Evolutionary conservation across 1,140 invertebrate genomes (phyloP).

Genomic region (Bombyx mandarina): DNA sequence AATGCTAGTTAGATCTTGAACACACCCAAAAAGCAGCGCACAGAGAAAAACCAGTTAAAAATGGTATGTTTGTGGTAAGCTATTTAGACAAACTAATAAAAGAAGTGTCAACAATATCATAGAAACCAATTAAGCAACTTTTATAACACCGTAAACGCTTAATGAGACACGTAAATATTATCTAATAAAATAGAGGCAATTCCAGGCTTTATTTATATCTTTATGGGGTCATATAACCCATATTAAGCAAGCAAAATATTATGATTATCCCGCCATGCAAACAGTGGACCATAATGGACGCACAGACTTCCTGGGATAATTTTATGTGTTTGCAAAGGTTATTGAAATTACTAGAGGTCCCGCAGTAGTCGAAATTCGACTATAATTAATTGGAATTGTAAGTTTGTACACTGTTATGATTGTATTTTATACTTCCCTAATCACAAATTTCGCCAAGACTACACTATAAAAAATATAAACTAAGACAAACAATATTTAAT

Average conservation of each 20-base stretch:
- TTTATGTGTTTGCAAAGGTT: slow-evolving; percentile 5
- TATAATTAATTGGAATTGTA: no score
- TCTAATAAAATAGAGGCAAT: slow-evolving; percentile 38
- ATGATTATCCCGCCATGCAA: slow-evolving; percentile 43
- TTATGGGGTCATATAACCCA: slow-evolving; percentile 47
- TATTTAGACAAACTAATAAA: no score
- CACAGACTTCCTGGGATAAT: slow-evolving; percentile 7
- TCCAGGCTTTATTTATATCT: slow-evolving; percentile 38
- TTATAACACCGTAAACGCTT: slow-evolving; percentile 22
- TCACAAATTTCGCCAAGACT: no score
- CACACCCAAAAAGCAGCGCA: no score
- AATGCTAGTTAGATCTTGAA: no score
- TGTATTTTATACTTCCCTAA: no score
- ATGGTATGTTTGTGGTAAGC: no score
- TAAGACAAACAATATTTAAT: no score
- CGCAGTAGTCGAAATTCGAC: not conserved
- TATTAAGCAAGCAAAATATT: slow-evolving; percentile 39
- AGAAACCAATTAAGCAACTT: not conserved
- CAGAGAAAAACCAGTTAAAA: no score
- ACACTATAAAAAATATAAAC: no score
- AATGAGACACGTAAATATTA: slow-evolving; percentile 40
- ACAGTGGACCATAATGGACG: slow-evolving; percentile 32
- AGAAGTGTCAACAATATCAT: no score
- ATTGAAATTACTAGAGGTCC: not conserved
- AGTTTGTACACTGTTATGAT: no score